Percentiles rank a stretch among this genome's conserved stretches.
Evolutionary conservation across 2,888 invertebrate species (phyloP).

Genomic region (Tenthredo notha): DNA sequence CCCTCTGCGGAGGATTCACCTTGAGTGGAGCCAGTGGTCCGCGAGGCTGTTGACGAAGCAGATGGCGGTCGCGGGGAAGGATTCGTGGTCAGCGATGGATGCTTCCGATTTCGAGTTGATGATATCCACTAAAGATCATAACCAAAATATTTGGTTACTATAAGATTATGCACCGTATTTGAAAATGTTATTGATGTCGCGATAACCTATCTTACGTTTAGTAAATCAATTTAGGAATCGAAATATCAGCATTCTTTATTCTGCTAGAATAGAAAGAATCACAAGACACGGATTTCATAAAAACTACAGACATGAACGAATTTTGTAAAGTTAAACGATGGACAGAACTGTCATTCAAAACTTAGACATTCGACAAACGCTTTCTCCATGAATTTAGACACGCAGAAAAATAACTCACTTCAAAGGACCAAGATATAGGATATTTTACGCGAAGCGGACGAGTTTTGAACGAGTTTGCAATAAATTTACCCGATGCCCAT

Average conservation of each 20-base stretch:
- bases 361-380: conserved; percentile 9
- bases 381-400: background rate
- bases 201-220: background rate
- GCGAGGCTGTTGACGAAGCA: conserved; percentile 66
- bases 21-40: conserved; percentile 62
- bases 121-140: conserved; percentile 57
- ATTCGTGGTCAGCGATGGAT: conserved; percentile 61
- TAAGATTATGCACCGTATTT: background rate
- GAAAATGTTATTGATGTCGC: background rate
- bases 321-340: background rate
- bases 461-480: background rate
- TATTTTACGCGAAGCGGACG: background rate
- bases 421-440: background rate
- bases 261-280: background rate
- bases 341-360: background rate
- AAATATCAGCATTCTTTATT: background rate
- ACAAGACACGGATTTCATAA: background rate
- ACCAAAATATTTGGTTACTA: background rate
- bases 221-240: background rate
- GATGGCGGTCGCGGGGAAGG: conserved; percentile 65
- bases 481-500: no score
- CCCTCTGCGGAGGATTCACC: conserved; percentile 59
- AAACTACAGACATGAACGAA: background rate
- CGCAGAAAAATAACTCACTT: background rate
- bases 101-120: conserved; percentile 59